Evolutionary conservation across 2,113 vertebrate genomes (phyloP), one percentile per base, ranked within the genome.

Genomic region (Entosphenus tridentatus): DNA sequence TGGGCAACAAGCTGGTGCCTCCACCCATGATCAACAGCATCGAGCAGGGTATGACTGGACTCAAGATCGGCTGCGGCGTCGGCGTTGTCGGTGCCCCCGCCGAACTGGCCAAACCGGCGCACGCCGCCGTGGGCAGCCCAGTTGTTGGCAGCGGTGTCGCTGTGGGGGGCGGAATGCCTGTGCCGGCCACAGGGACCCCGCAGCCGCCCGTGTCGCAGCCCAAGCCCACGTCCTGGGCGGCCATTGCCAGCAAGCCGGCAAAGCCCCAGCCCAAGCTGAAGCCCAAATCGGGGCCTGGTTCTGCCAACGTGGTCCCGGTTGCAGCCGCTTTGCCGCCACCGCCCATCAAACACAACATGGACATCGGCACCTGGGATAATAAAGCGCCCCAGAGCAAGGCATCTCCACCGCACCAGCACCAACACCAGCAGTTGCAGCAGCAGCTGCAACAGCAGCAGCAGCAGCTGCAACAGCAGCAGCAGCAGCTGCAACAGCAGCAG

Each of bases 281-380:
- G 0, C 86, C 84, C 75, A 95, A 95, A 85, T 65, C 83, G 0
- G 87, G 86, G 68, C 39, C 39, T 39, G 39, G 39, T 39, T 39
- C 39, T 39, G 80, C 87, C 73, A 86, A 82, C 1, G 39, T 39
- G 39, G 39, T 39, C 39, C 39, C 39, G 39, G 39, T 39, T 39
- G 39, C 39, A 39, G 87, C 89, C 56, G 80, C 86, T 11, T 79
- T 92, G 65, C 89, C 86, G 12, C 90, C 89, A 1, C 87, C 89
- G 0, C 87, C 90, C 55, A 91, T 95, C 76, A 95, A 95, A 79
- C 90, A 95, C 79, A 88, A 95, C 73, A 89, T 95, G 88, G 90
- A 95, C 82, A 91, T 95, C 69, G 89, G 90, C 74, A 95, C 90
- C 70, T 95, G 90, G 90, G 90, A 95, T 68, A 89, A 87, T 75